phyloP scores from a whole-genome alignment of 1,140 invertebrate species.

The Pseudomyrmex sp. region DNA sequence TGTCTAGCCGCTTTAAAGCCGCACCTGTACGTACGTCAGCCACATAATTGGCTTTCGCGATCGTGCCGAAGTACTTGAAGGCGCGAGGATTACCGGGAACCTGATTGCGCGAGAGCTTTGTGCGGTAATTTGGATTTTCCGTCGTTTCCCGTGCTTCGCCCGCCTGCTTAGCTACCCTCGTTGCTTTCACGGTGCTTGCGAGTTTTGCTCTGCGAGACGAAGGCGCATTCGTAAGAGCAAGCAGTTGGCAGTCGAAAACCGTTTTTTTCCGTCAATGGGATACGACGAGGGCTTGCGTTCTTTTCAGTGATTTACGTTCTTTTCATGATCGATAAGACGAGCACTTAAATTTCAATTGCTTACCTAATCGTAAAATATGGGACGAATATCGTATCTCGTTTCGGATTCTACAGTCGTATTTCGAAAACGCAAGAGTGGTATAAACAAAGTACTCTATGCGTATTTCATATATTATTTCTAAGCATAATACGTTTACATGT shows the following conservation, averaged over 20 bases:
- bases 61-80: constrained; percentile 65
- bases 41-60: constrained; percentile 66
- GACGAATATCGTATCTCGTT: no score
- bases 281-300: not conserved
- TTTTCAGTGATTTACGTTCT: no score
- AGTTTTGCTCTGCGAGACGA: not conserved
- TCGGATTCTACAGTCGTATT: no score
- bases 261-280: not conserved
- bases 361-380: no score
- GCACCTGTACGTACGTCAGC: constrained; percentile 39
- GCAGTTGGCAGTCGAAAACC: constrained; percentile 1
- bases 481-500: no score
- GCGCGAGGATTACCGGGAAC: constrained; percentile 64
- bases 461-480: no score
- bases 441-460: no score
- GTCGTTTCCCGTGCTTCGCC: not conserved
- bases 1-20: constrained; percentile 30
- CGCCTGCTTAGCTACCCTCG: not conserved
- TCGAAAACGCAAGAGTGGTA: no score
- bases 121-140: constrained; percentile 69
- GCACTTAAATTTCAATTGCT: not conserved
- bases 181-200: constrained; percentile 1
- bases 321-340: constrained; percentile 26
- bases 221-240: constrained; percentile 16
- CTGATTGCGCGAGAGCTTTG: constrained; percentile 67